A percentile compares a stretch with the other conserved stretches of the same genome.
These are phyloP conservation scores for Petrocephalus zakoni DNA, from an alignment of 2,113 vertebrate species.

Conservation along the genomic window DNA sequence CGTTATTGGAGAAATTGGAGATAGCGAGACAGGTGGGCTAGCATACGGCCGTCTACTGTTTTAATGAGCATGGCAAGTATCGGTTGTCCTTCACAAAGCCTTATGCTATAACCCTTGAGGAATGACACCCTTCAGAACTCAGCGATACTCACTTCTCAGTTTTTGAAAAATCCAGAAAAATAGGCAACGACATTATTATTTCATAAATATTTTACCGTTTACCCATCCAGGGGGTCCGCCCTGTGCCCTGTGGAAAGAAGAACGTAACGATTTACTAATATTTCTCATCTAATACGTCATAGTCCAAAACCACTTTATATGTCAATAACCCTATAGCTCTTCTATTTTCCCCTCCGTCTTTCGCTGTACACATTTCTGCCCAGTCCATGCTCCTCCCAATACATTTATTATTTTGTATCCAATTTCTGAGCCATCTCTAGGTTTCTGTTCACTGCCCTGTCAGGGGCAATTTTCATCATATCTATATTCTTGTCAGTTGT, in stretches of 20 bases:
- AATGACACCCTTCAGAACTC: neutral
- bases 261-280: neutral
- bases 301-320: neutral
- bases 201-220: neutral
- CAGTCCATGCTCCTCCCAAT: neutral
- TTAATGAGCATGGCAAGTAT: slow-evolving; percentile 48
- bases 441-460: neutral
- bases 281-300: neutral
- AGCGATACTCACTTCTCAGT: neutral
- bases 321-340: neutral
- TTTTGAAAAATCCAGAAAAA: neutral
- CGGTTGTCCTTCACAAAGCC: neutral
- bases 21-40: slow-evolving; percentile 36
- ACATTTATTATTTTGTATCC: neutral
- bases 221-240: neutral
- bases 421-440: neutral
- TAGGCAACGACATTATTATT: neutral
- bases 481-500: neutral
- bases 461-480: neutral
- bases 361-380: neutral
- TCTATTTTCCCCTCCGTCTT: neutral
- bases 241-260: neutral
- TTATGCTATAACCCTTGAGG: neutral
- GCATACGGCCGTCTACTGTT: slow-evolving; percentile 27
- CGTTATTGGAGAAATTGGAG: slow-evolving; percentile 51